Evolutionary conservation across 2,113 vertebrate species (phyloP).

Genomic region (Lampris megalopsis): DNA sequence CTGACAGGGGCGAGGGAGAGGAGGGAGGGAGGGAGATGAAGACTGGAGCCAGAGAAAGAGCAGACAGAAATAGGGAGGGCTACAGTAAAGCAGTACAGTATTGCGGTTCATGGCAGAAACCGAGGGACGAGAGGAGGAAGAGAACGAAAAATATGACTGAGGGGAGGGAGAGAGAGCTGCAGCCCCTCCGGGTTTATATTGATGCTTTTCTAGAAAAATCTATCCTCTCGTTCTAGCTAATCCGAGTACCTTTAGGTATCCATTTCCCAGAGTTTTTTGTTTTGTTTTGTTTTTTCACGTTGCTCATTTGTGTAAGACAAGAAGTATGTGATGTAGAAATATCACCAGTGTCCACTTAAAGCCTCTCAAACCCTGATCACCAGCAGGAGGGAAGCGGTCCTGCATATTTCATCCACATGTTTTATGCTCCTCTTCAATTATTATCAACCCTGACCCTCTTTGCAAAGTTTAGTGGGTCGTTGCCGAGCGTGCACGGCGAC

Average conservation of each 20-base stretch:
- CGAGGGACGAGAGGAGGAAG: constrained; percentile 7
- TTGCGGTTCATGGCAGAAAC: constrained; percentile 44
- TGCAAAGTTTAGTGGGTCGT: no score
- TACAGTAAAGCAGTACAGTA: constrained; percentile 45
- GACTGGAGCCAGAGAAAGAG: constrained; percentile 22
- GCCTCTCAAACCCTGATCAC: no score
- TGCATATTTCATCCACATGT: no score
- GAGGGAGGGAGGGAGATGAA: constrained; percentile 35
- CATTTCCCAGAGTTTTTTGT: not conserved
- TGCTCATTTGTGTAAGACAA: not conserved
- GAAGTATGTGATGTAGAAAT: not conserved
- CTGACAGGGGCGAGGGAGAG: constrained; percentile 1
- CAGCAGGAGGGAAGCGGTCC: no score
- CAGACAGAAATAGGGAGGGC: constrained; percentile 5
- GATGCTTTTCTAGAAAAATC: not conserved
- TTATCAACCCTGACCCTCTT: no score
- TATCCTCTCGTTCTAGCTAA: constrained; percentile 7
- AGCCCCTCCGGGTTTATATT: constrained; percentile 23
- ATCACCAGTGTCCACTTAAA: not conserved
- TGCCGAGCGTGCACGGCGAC: no score
- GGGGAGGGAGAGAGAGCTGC: constrained; percentile 1
- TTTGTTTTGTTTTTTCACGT: not conserved
- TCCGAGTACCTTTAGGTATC: not conserved
- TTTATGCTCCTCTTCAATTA: no score
- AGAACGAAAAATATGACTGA: constrained; percentile 23